These are phyloP conservation scores for Quadroppia sp. DNA, from an alignment of 2,888 invertebrate genomes.

Conservation along the genomic window DNA sequence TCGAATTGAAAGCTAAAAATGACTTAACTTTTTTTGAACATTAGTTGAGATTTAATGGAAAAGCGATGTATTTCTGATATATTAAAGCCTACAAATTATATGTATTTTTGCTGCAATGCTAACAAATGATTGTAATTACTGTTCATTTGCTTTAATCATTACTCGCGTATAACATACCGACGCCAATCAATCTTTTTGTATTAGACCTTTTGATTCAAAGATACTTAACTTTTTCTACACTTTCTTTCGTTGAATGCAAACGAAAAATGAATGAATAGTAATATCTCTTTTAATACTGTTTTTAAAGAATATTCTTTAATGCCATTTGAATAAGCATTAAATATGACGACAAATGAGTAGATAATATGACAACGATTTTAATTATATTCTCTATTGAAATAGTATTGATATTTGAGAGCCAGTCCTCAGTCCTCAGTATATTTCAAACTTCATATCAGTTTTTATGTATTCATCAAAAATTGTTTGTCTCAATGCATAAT, in stretches of 20 bases:
- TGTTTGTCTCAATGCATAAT: neutral
- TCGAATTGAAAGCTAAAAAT: no score
- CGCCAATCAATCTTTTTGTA: neutral
- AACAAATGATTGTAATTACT: constrained; percentile 7
- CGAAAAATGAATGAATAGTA: neutral
- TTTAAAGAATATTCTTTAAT: no score
- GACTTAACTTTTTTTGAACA: no score
- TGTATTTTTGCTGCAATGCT: neutral
- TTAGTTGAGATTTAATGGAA: constrained; percentile 30
- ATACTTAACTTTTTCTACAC: neutral
- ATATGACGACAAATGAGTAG: neutral
- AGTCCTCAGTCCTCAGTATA: neutral
- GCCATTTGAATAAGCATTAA: no score
- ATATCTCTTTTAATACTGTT: neutral
- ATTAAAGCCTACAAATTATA: constrained; percentile 16
- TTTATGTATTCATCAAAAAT: constrained; percentile 3
- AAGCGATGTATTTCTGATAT: neutral
- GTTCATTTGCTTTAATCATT: constrained; percentile 8
- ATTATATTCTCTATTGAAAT: neutral
- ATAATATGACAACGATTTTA: neutral
- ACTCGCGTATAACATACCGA: neutral
- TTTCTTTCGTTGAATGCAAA: neutral
- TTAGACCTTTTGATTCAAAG: neutral
- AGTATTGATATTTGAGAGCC: neutral
- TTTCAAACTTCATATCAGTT: no score